phyloP scores from a whole-genome alignment of 2,113 vertebrate species.

The Stercorarius parasiticus region DNA sequence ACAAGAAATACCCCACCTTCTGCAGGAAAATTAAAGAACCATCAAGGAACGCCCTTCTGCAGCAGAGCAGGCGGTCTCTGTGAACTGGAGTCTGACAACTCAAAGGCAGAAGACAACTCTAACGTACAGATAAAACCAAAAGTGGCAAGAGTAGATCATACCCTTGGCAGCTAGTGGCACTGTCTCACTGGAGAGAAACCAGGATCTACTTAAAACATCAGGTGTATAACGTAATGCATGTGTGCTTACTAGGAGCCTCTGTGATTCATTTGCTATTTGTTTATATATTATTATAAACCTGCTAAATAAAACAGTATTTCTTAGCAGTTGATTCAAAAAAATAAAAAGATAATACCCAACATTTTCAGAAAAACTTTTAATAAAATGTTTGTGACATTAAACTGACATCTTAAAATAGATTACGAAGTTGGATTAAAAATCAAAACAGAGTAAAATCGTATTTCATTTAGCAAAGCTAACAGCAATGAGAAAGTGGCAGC shows the following conservation, averaged over 20 bases:
- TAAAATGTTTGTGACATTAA: neutral
- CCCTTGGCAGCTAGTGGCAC: constrained; percentile 40
- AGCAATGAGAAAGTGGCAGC: neutral
- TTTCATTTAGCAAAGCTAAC: neutral
- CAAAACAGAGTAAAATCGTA: neutral
- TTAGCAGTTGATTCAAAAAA: neutral
- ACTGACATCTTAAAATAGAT: neutral
- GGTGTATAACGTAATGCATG: constrained; percentile 56
- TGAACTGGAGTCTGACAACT: constrained; percentile 6
- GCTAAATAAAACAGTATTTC: constrained; percentile 73
- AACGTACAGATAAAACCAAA: constrained; percentile 47
- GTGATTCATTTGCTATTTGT: constrained; percentile 60
- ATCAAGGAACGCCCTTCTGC: neutral
- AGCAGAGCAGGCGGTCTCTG: neutral
- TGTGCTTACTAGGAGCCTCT: constrained; percentile 56
- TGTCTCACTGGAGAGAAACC: constrained; percentile 38
- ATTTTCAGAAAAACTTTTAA: neutral
- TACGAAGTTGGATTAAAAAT: neutral
- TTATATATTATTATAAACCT: constrained; percentile 62
- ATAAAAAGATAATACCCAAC: neutral
- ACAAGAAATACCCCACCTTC: neutral
- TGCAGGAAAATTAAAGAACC: neutral
- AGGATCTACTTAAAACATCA: constrained; percentile 57
- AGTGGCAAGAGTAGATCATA: constrained; percentile 40
- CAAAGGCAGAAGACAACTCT: constrained; percentile 49